Percentiles rank a stretch among this genome's conserved stretches.
Evolutionary conservation across 2,888 invertebrate genomes (phyloP).

Genomic region (Clivina fossor): DNA sequence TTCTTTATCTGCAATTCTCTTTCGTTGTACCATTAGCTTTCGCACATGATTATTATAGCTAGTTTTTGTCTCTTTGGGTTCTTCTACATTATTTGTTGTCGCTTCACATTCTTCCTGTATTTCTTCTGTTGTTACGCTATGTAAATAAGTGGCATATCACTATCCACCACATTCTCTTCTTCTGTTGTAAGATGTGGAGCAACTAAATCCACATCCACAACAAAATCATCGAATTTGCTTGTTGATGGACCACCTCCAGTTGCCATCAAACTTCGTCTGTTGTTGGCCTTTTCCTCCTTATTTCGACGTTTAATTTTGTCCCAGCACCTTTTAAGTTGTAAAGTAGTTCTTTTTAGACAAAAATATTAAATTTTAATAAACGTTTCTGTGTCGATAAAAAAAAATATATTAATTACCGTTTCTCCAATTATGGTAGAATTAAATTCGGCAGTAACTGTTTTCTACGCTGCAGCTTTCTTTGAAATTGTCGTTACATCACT

Average conservation of each 20-base stretch:
- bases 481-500: conserved; percentile 1
- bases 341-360: background rate
- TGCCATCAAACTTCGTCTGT: background rate
- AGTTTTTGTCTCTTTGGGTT: too few relatives aligned
- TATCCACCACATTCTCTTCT: conserved; percentile 1
- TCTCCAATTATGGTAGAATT: background rate
- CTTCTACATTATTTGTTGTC: too few relatives aligned
- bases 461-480: background rate
- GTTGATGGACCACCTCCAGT: background rate
- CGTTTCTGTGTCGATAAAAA: too few relatives aligned
- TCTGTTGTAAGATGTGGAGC: conserved; percentile 6
- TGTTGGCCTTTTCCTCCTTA: background rate
- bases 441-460: background rate
- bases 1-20: too few relatives aligned
- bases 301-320: background rate
- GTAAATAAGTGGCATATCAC: too few relatives aligned
- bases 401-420: background rate
- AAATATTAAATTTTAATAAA: background rate
- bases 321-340: background rate
- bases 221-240: conserved; percentile 1
- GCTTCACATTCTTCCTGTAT: background rate
- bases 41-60: too few relatives aligned
- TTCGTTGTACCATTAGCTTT: too few relatives aligned
- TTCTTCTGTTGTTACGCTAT: background rate
- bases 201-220: conserved; percentile 1